A percentile compares a stretch with the other conserved stretches of the same genome.
Evolutionary conservation across 2,888 invertebrate species (phyloP).

Genomic region (Pharmacophagus antenor): DNA sequence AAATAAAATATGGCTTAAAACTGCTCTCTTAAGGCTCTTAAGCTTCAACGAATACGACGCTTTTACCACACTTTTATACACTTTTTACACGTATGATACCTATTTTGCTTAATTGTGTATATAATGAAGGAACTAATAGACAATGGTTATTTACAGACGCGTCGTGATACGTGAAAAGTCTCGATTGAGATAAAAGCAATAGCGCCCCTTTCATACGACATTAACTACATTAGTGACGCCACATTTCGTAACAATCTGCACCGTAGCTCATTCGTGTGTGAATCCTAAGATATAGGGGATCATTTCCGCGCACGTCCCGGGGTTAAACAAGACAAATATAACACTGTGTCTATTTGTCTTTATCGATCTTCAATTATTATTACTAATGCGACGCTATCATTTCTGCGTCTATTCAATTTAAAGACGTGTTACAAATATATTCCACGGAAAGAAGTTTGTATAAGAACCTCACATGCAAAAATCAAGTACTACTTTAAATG

Average conservation of each 20-base stretch:
- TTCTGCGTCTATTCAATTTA: slow-evolving; percentile 10
- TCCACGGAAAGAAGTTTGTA: background rate
- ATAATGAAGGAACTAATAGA: background rate
- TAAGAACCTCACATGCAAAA: background rate
- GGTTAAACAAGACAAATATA: slow-evolving; percentile 28
- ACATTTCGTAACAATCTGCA: slow-evolving; percentile 80
- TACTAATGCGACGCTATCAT: slow-evolving; percentile 3
- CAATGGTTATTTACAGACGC: slow-evolving; percentile 21
- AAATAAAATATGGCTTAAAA: too few species aligned
- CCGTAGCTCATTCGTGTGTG: slow-evolving; percentile 71
- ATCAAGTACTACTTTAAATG: background rate
- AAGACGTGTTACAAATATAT: slow-evolving; percentile 4
- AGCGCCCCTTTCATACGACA: slow-evolving; percentile 78
- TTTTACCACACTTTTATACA: too few species aligned
- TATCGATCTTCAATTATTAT: slow-evolving; percentile 21
- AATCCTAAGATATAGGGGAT: slow-evolving; percentile 80
- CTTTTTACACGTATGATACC: too few species aligned
- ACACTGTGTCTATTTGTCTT: slow-evolving; percentile 13
- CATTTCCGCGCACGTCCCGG: slow-evolving; percentile 59
- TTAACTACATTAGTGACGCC: slow-evolving; percentile 78
- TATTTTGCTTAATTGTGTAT: too few species aligned
- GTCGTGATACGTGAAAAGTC: slow-evolving; percentile 54
- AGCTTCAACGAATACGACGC: too few species aligned
- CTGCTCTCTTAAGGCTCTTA: too few species aligned
- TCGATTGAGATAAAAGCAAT: slow-evolving; percentile 69